Base-by-base conservation (phyloP, 2,113 vertebrate species). In the Egretta garzetta region DNA sequence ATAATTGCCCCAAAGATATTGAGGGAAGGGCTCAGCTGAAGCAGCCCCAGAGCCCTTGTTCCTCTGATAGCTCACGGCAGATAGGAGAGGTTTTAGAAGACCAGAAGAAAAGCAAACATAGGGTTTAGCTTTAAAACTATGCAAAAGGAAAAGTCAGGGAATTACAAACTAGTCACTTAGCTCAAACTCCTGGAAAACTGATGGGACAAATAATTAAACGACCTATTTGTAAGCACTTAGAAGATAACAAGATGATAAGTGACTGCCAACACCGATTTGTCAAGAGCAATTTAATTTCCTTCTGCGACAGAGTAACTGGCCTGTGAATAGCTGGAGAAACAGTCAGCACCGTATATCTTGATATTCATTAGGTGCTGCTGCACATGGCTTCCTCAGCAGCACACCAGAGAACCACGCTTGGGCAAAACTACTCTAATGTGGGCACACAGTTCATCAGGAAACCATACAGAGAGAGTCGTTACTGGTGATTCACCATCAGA, bases 191-290 rank as follows among this genome's bases (percentile, higher is more conserved):
- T 24, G 79, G 87, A 95, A 93, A 96, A 96, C 74, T 88, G 93
- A 96, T 95, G 93, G 92, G 66, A 94, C 90, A 95, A 96, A 95
- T 96, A 96, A 96, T 50, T 95, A 80, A 96, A 90, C 93, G 82
- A 96, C 77, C 93, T 97, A 80, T 94, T 97, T 96, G 92, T 75
- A 88, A 93, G 96, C 90, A 93, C 95, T 96, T 91, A 96, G 93
- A 86, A 93, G 96, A 96, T 97, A 97, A 97, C 93, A 85, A 96
- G 95, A 97, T 96, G 96, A 96, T 96, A 96, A 97, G 95, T 83
- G 96, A 97, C 92, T 95, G 93, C 81, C 9, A 53, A 95, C 95
- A 93, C 81, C 32, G 6, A 95, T 96, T 96, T 95, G 96, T 97
- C 96, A 95, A 82, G 93, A 95, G 62, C 91, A 95, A 97, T 96